Evolutionary conservation across 2,888 invertebrate species (phyloP).

Genomic region (Thereva nobilitata): DNA sequence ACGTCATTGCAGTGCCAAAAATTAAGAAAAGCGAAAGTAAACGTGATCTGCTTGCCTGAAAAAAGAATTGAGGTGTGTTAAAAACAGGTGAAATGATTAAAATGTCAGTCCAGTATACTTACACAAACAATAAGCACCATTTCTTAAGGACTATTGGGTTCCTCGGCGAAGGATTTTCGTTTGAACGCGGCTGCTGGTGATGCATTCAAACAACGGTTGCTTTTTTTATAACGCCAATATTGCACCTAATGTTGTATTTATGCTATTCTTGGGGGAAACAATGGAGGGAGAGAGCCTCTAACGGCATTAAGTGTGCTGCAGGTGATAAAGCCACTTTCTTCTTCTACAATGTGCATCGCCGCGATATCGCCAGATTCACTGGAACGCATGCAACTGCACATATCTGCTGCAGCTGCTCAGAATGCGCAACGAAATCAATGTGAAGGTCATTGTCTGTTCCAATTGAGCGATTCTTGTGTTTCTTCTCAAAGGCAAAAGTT

Average conservation of each 20-base stretch:
- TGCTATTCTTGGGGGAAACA: slow-evolving; percentile 9
- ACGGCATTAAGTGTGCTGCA: neutral
- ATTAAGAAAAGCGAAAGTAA: slow-evolving; percentile 28
- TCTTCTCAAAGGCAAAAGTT: no score
- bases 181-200: neutral
- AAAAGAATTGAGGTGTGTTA: slow-evolving; percentile 1
- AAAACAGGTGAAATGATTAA: slow-evolving; percentile 15
- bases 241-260: slow-evolving; percentile 8
- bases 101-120: slow-evolving; percentile 6
- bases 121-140: slow-evolving; percentile 26
- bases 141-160: neutral
- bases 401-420: slow-evolving; percentile 7
- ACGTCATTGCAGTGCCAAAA: slow-evolving; percentile 4
- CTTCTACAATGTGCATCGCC: slow-evolving; percentile 3
- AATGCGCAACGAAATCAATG: slow-evolving; percentile 24
- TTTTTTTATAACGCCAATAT: slow-evolving; percentile 25
- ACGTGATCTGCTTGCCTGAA: slow-evolving; percentile 11
- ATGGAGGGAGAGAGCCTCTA: slow-evolving; percentile 9
- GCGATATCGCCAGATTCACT: slow-evolving; percentile 27
- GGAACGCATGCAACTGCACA: slow-evolving; percentile 7
- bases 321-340: neutral
- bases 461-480: slow-evolving; percentile 14
- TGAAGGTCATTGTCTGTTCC: slow-evolving; percentile 36
- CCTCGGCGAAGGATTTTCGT: slow-evolving; percentile 4
- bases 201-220: no score